Percentiles rank a stretch among this genome's conserved stretches.
Conservation (phyloP, 2,113 vertebrate species). For the Ondatra zibethicus region DNA sequence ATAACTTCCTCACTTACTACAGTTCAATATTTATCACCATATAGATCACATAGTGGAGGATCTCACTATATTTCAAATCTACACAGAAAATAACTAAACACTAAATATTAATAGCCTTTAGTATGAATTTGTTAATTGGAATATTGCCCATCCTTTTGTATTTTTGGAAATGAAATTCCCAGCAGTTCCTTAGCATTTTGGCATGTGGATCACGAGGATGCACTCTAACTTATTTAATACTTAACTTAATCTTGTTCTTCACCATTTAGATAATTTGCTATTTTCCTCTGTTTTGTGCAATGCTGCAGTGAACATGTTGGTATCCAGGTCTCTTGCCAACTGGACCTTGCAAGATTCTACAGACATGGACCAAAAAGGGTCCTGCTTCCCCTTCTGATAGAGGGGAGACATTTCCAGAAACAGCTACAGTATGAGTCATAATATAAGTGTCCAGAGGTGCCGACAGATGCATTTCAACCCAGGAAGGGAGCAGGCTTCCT, state of each 20-base stretch:
- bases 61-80: not conserved
- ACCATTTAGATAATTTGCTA: not conserved
- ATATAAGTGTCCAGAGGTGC: not conserved
- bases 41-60: not conserved
- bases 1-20: not conserved
- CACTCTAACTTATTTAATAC: not conserved
- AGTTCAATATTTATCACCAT: not conserved
- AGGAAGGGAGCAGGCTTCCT: not conserved
- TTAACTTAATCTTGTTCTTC: not conserved
- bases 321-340: not conserved
- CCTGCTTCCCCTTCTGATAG: not conserved
- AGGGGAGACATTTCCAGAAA: not conserved
- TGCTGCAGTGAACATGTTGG: not conserved
- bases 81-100: slow-evolving; percentile 12
- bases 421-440: not conserved
- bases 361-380: not conserved
- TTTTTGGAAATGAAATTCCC: not conserved
- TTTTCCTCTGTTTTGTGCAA: not conserved
- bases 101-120: not conserved
- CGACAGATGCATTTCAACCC: not conserved
- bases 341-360: not conserved
- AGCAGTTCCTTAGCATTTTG: not conserved
- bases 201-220: no score
- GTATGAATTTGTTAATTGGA: not conserved
- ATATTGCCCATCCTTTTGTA: not conserved